These are phyloP conservation scores for Morpho helenor DNA, from an alignment of 2,888 invertebrate species.

Conservation along the genomic window DNA sequence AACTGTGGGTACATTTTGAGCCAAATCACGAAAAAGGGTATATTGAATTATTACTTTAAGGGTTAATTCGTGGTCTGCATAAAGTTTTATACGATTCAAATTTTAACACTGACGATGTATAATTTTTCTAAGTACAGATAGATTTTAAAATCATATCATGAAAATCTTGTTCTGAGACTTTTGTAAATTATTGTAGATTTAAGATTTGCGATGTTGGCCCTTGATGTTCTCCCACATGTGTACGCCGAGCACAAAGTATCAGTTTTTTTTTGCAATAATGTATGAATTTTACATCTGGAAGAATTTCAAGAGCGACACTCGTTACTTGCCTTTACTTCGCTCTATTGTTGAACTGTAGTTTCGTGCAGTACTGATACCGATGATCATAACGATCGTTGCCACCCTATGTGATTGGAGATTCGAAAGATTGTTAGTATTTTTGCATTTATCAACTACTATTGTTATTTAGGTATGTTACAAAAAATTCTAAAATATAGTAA, in stretches of 20 bases:
- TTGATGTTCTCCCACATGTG: slow-evolving; percentile 30
- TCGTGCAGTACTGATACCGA: not conserved
- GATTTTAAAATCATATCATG: slow-evolving; percentile 68
- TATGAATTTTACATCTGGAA: not conserved
- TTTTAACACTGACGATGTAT: slow-evolving; percentile 63
- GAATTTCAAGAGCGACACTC: slow-evolving; percentile 7
- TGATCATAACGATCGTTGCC: not conserved
- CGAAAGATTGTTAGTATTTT: slow-evolving; percentile 4
- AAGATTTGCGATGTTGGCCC: slow-evolving; percentile 39
- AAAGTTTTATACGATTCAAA: slow-evolving; percentile 71
- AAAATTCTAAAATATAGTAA: not conserved
- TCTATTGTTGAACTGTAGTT: not conserved
- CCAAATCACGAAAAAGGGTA: slow-evolving; percentile 75
- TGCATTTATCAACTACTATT: slow-evolving; percentile 10
- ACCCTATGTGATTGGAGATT: not conserved
- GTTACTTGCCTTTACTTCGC: not conserved
- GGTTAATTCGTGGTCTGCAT: slow-evolving; percentile 62
- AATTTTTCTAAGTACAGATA: slow-evolving; percentile 72
- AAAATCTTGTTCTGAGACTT: slow-evolving; percentile 52
- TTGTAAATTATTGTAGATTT: slow-evolving; percentile 53
- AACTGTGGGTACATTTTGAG: slow-evolving; percentile 44
- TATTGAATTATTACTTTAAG: slow-evolving; percentile 73
- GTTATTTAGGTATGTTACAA: not conserved
- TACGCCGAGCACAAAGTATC: slow-evolving; percentile 36
- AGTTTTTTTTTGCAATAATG: not conserved